These are phyloP conservation scores for Puntigrus tetrazona DNA, from an alignment of 2,113 vertebrate genomes.

Conservation along the genomic window DNA sequence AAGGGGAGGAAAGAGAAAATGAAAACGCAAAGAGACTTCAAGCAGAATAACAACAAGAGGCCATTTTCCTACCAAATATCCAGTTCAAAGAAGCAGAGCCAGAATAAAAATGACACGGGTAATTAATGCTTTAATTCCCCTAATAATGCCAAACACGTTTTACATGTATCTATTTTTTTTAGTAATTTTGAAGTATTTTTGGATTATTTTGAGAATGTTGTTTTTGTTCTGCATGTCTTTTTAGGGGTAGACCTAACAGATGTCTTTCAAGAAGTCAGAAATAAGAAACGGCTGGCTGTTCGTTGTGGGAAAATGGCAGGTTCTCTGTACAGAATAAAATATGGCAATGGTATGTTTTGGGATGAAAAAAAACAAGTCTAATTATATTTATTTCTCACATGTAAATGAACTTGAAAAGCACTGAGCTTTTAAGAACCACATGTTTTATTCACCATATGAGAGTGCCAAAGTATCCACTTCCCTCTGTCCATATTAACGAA, in stretches of 20 bases:
- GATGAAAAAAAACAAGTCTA: too few species aligned
- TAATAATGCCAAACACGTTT: background rate
- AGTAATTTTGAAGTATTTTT: background rate
- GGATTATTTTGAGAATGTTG: too few species aligned
- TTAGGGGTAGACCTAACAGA: background rate
- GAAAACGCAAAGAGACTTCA: background rate
- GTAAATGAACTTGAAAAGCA: too few species aligned
- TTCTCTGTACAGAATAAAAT: slow-evolving; percentile 1
- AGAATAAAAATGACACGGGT: background rate
- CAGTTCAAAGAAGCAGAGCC: background rate
- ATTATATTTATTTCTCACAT: background rate
- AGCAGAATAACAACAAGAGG: background rate
- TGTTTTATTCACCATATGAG: too few species aligned
- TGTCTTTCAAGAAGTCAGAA: background rate
- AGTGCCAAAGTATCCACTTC: background rate
- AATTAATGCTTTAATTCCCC: background rate
- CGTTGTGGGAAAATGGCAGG: background rate
- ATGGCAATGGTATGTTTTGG: slow-evolving; percentile 2
- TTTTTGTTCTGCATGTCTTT: background rate
- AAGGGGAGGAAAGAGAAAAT: background rate
- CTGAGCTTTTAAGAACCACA: too few species aligned
- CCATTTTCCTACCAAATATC: background rate
- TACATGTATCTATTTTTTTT: background rate
- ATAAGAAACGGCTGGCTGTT: background rate
- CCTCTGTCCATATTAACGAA: background rate